phyloP scores from a whole-genome alignment of 2,113 vertebrate genomes.

The Toxotes chatareus region DNA sequence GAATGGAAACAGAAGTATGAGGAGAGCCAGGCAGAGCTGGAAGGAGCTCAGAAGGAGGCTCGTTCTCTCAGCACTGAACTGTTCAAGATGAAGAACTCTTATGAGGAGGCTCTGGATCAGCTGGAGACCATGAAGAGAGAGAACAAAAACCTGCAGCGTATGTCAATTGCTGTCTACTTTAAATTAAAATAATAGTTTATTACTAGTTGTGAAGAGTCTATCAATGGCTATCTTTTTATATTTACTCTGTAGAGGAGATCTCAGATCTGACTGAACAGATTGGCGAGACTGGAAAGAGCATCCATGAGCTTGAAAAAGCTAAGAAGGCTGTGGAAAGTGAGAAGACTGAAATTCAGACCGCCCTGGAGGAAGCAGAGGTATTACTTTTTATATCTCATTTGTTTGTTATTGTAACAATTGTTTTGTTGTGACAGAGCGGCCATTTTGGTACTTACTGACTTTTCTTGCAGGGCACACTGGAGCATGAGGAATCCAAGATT shows the following conservation, averaged over 20 bases:
- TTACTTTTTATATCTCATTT: not conserved
- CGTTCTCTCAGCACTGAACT: constrained; percentile 73
- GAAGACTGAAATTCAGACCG: constrained; percentile 71
- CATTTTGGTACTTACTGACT: not conserved
- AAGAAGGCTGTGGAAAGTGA: constrained; percentile 68
- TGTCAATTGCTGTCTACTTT: not conserved
- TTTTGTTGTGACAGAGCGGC: not conserved
- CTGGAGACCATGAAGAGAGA: constrained; percentile 76
- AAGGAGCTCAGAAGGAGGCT: constrained; percentile 85
- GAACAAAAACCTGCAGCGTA: constrained; percentile 78
- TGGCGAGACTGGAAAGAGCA: constrained; percentile 69
- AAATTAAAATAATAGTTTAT: not conserved
- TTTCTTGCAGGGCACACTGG: constrained; percentile 72
- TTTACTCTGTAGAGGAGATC: constrained; percentile 67
- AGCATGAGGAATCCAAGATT: constrained; percentile 83
- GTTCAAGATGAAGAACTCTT: constrained; percentile 79
- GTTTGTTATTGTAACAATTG: not conserved
- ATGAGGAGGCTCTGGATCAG: constrained; percentile 73
- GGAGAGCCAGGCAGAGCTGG: constrained; percentile 85
- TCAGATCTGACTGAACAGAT: constrained; percentile 76
- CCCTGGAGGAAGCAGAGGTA: constrained; percentile 74
- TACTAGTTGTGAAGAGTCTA: not conserved
- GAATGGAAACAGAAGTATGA: constrained; percentile 89
- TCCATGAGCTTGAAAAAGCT: constrained; percentile 74
- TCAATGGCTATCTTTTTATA: not conserved